Evolutionary conservation across 37 sponge, comb jelly and placozoan genomes (phyloP).

Genomic region (Petrosia ficiformis): DNA sequence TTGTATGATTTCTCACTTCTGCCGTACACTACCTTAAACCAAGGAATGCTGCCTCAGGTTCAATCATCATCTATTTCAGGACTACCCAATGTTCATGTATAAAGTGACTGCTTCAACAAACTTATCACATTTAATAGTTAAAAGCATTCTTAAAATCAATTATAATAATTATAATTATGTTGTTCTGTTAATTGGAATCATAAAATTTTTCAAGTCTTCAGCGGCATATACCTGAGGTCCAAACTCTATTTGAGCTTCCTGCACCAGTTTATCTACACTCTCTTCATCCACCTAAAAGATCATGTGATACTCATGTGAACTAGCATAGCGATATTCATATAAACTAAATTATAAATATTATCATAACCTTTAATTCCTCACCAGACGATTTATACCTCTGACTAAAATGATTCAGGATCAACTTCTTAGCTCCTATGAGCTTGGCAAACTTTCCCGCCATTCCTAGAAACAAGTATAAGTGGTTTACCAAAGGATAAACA

Average conservation of each 20-base stretch:
- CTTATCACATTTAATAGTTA: too few relatives aligned
- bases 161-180: too few relatives aligned
- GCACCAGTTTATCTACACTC: slow-evolving; percentile 24
- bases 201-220: slow-evolving; percentile 55
- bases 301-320: not conserved
- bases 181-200: slow-evolving; percentile 4
- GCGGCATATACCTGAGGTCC: slow-evolving; percentile 33
- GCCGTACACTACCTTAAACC: too few relatives aligned
- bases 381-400: slow-evolving; percentile 70
- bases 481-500: too few relatives aligned
- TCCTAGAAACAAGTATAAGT: too few relatives aligned
- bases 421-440: slow-evolving; percentile 36
- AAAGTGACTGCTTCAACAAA: too few relatives aligned
- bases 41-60: too few relatives aligned
- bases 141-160: too few relatives aligned
- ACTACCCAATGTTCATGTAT: too few relatives aligned
- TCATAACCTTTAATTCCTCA: slow-evolving; percentile 30
- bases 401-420: slow-evolving; percentile 87
- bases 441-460: slow-evolving; percentile 83
- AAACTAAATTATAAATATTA: not conserved
- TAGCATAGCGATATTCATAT: not conserved
- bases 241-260: slow-evolving; percentile 30
- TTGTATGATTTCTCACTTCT: too few relatives aligned
- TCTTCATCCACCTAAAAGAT: slow-evolving; percentile 11
- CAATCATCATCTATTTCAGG: too few relatives aligned